phyloP scores from a whole-genome alignment of 2,888 invertebrate species.

The Volucella bombylans region DNA sequence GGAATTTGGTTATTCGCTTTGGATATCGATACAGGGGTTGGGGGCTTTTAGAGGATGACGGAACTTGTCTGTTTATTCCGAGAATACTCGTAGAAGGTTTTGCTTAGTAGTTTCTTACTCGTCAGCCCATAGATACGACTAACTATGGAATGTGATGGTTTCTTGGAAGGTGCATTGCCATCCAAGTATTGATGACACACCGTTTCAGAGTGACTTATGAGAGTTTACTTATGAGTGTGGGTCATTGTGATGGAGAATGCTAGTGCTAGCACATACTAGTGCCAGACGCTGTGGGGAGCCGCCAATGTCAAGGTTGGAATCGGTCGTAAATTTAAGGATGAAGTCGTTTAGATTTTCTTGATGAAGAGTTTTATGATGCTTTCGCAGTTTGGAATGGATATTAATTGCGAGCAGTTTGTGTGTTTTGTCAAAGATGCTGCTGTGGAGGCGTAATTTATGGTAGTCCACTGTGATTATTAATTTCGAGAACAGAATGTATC shows the following conservation, averaged over 20 bases:
- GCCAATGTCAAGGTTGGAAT: constrained; percentile 52
- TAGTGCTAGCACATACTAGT: too few relatives aligned
- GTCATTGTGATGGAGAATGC: neutral
- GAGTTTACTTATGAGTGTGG: neutral
- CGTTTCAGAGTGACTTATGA: constrained; percentile 14
- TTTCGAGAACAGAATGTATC: too few relatives aligned
- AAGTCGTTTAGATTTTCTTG: constrained; percentile 17
- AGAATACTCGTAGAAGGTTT: constrained; percentile 30
- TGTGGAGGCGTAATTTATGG: too few relatives aligned
- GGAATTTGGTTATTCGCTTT: neutral
- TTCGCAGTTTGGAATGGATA: constrained; percentile 29
- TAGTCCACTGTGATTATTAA: too few relatives aligned
- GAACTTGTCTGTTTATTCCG: constrained; percentile 16
- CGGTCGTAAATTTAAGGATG: constrained; percentile 40
- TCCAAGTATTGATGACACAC: constrained; percentile 14
- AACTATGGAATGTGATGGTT: constrained; percentile 28
- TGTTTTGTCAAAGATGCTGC: neutral
- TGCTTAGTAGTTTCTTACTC: constrained; percentile 4
- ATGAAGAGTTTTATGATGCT: constrained; percentile 38
- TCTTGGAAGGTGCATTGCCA: constrained; percentile 49
- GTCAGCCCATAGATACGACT: neutral
- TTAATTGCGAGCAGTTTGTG: constrained; percentile 13
- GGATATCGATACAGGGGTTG: neutral
- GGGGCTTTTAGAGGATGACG: neutral
- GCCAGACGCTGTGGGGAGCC: constrained; percentile 14